phyloP scores from a whole-genome alignment of 2,113 vertebrate genomes.

The Cervus canadensis region DNA sequence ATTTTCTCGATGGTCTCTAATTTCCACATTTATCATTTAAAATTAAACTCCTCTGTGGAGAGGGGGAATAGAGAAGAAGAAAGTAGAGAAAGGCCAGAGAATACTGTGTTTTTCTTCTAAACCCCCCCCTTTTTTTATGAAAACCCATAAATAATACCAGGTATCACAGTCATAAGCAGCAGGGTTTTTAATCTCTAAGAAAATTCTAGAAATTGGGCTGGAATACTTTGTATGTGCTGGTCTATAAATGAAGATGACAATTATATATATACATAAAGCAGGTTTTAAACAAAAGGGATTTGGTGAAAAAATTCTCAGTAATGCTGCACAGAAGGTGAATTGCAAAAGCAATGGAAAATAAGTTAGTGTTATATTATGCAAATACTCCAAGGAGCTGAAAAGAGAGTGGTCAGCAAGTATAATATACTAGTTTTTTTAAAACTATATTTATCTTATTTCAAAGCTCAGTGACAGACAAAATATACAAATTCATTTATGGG shows the following conservation, averaged over 20 bases:
- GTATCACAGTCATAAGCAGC: conserved; percentile 74
- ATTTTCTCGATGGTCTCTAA: conserved; percentile 94
- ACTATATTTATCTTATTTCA: conserved; percentile 4
- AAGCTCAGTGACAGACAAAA: not conserved
- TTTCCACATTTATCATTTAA: conserved; percentile 98
- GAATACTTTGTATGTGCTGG: conserved; percentile 56
- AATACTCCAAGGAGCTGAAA: conserved; percentile 22
- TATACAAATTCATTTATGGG: conserved; percentile 6
- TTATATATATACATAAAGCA: conserved; percentile 30
- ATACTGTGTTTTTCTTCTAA: conserved; percentile 78
- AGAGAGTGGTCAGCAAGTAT: not conserved
- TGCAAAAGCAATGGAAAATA: conserved; percentile 54
- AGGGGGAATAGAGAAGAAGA: conserved; percentile 68
- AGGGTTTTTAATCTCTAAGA: conserved; percentile 51
- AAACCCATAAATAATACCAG: conserved; percentile 86
- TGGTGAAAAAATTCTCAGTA: conserved; percentile 58
- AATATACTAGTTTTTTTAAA: conserved; percentile 19
- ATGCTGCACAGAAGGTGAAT: conserved; percentile 35
- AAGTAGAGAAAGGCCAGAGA: conserved; percentile 76
- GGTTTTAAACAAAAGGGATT: conserved; percentile 73
- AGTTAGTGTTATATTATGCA: conserved; percentile 31
- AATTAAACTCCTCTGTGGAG: conserved; percentile 88
- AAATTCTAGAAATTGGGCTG: conserved; percentile 70
- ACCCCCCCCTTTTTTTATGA: conserved; percentile 77
- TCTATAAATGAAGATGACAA: conserved; percentile 60